Evolutionary conservation across 64 coral and sea anemone genomes (phyloP), one percentile per base, ranked within the genome.

Genomic region (Montipora capricornis): DNA sequence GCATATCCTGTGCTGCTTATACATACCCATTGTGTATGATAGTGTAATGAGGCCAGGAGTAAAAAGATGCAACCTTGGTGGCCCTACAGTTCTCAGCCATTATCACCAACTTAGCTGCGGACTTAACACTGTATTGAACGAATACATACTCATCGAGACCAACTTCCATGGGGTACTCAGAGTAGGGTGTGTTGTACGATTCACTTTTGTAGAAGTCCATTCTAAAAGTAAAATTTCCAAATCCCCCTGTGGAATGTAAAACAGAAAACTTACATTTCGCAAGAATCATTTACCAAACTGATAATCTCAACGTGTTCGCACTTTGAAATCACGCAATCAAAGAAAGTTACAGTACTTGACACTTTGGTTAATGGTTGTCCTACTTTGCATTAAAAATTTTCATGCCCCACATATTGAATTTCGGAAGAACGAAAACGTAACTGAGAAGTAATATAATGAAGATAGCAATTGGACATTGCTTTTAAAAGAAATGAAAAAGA

Each of bases 1-100:
- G 1, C 37, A 37, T 37, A 37, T 37, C 37, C 37, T 37, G 37
- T 37, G 37, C 37, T 37, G 37, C 37, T 37, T 37, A 37, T 37
- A 37, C 37, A 37, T 60, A 81, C 79, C 79, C 79, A 81, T 81
- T 81, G 1, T 58, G 50, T 81, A 81, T 81, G 53, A 81, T 81
- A 12, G 5, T 58, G 20, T 81, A 81, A 0, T 81, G 20, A 20
- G 79, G 79, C 79, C 17, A 58, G 79, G 79, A 81, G 13, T 81
- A 81, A 12, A 60, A 81, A 15, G 5, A 26, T 81, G 5, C 79
- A 37, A 19, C 0, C 59, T 26, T 81, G 3, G 79, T 81, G 52
- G 79, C 79, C 19, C 47, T 22, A 26, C 79, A 81, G 49, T 55
- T 81, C 17, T 58, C 79, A 37, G 79, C 79, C 79, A 81, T 81